A percentile compares a stretch with the other conserved stretches of the same genome.
These are phyloP conservation scores for Psix sp. DNA, from an alignment of 1,140 invertebrate species.

Conservation along the genomic window DNA sequence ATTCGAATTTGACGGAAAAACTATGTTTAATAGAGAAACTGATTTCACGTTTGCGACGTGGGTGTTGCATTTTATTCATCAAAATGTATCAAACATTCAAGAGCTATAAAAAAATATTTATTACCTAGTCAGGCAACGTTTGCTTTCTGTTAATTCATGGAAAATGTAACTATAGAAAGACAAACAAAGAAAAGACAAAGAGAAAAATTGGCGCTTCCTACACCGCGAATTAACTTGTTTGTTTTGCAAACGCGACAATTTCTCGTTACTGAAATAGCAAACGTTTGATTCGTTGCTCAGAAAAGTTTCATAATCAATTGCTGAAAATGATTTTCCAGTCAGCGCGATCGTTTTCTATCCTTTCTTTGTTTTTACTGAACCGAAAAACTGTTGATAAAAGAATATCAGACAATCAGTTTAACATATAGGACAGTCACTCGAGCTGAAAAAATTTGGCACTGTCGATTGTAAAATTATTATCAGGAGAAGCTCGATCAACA, in stretches of 20 bases:
- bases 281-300: constrained; percentile 17
- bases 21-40: constrained; percentile 17
- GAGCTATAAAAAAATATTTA: constrained; percentile 45
- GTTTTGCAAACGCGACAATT: too few relatives aligned
- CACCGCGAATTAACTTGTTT: too few relatives aligned
- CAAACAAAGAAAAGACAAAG: too few relatives aligned
- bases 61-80: constrained; percentile 43
- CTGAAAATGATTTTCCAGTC: constrained; percentile 26
- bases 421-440: too few relatives aligned
- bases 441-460: neutral
- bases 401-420: constrained; percentile 6
- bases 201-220: too few relatives aligned
- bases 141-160: constrained; percentile 23
- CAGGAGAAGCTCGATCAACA: neutral
- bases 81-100: constrained; percentile 34
- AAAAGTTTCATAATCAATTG: constrained; percentile 36
- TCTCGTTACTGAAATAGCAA: constrained; percentile 4
- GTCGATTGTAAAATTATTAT: neutral
- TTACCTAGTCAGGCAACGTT: constrained; percentile 18
- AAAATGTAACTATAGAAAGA: too few relatives aligned
- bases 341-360: constrained; percentile 5
- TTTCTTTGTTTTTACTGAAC: constrained; percentile 1
- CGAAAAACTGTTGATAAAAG: neutral
- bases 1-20: too few relatives aligned
- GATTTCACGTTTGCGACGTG: constrained; percentile 25